Base-by-base conservation (phyloP, 2,888 invertebrate genomes). In the Synergus itoensis region DNA sequence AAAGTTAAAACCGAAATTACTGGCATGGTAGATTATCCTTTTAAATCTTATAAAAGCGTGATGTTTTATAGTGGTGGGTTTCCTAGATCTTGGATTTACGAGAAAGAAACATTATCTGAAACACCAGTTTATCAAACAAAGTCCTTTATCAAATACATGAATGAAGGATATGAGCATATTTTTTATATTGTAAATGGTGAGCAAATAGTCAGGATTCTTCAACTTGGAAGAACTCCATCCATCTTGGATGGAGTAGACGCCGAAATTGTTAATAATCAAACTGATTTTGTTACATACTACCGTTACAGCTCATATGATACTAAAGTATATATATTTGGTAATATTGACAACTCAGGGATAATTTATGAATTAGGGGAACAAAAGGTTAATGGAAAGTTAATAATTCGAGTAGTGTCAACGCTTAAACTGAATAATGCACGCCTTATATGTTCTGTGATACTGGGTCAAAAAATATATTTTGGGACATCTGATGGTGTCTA, bases 21-120 rank as follows among this genome's bases (percentile, higher is more conserved):
- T 45, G 43, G 45, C 0, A 12, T 21, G 1, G n/a, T 45, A n/a
- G 14, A 48, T 48, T 48, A 16, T 4, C 7, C 14, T 48, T 5
- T 16, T 3, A 48, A 14, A 14, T 0, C 1, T 48, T 48, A 48
- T 48, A 48, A 16, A 48, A 7, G 45, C 14, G 45, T 11, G 4
- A 45, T 67, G 11, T 21, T 41, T 67, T 67, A 67, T 12, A 67
- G 45, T 8, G 67, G 21, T 4, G 67, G 45, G 7, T 45, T 21
- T 45, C 65, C 65, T n/a, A 67, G 67, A 21, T 45, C 21, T 18
- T 67, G 67, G 45, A 67, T 67, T 45, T 67, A 67, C 12, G 12
- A 14, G 45, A 21, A 18, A 18, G 16, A 45, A 9, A 41, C 1
- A 43, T 1, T 14, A 18, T 18, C 21, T 14, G 18, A 67, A 12